A percentile compares a stretch with the other conserved stretches of the same genome.
Evolutionary conservation across 2,888 invertebrate genomes (phyloP).

Genomic region (Hirtodrosophila duncani): DNA sequence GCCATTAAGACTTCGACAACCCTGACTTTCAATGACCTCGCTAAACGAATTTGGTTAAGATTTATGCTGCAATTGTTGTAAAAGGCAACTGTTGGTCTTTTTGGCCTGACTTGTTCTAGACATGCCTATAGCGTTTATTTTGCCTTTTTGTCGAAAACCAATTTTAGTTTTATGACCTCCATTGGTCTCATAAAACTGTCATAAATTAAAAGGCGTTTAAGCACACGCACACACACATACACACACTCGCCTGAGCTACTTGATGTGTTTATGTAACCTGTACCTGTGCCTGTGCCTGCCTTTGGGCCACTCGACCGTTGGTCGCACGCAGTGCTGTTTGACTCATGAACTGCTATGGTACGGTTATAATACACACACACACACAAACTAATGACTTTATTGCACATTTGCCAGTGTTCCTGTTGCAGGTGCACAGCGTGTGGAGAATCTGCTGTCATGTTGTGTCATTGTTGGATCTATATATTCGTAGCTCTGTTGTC

Average conservation of each 20-base stretch:
- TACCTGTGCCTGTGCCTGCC: no score
- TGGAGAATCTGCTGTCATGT: constrained; percentile 59
- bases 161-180: constrained; percentile 59
- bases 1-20: constrained; percentile 35
- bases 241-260: not conserved
- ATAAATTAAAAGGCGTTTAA: constrained; percentile 76
- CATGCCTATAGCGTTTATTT: constrained; percentile 45
- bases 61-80: constrained; percentile 72
- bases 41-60: constrained; percentile 51
- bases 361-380: constrained; percentile 20
- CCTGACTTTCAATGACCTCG: constrained; percentile 35
- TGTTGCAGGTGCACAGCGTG: no score
- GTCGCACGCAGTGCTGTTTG: constrained; percentile 68
- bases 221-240: constrained; percentile 29
- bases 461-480: constrained; percentile 61
- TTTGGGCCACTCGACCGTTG: no score
- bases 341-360: constrained; percentile 31
- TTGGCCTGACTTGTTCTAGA: no score
- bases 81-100: constrained; percentile 36
- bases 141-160: constrained; percentile 46
- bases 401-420: constrained; percentile 49
- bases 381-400: constrained; percentile 65
- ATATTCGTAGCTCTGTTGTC: constrained; percentile 26
- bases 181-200: constrained; percentile 71
- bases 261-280: constrained; percentile 49